Conservation (phyloP, 2,888 invertebrate species). For the Rhingia campestris region DNA sequence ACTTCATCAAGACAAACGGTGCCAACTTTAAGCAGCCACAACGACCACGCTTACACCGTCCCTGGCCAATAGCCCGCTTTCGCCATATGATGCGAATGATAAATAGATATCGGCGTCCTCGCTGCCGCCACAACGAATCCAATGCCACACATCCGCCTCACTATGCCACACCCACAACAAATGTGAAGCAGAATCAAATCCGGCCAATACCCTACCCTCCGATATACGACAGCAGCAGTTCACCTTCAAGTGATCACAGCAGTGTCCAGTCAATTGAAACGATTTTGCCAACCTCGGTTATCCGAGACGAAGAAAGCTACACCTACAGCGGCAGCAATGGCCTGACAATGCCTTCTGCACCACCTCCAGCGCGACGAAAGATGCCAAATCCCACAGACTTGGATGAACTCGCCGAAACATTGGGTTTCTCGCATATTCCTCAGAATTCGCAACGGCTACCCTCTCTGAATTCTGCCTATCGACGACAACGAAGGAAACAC, state of each 20-base stretch:
- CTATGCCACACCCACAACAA: constrained; percentile 48
- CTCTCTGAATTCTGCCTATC: constrained; percentile 78
- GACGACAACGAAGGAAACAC: constrained; percentile 83
- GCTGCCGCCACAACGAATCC: constrained; percentile 77
- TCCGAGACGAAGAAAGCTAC: constrained; percentile 80
- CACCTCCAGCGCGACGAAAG: constrained; percentile 83
- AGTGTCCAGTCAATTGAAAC: constrained; percentile 78
- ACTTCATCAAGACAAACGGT: constrained; percentile 75
- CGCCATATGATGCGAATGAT: constrained; percentile 82
- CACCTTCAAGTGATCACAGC: constrained; percentile 76
- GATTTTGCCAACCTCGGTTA: constrained; percentile 81
- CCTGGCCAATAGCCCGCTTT: constrained; percentile 79
- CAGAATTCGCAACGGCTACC: constrained; percentile 77
- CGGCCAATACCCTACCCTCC: constrained; percentile 79
- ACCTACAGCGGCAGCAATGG: constrained; percentile 77
- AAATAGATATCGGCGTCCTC: constrained; percentile 81
- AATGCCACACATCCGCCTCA: constrained; percentile 47
- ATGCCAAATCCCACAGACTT: constrained; percentile 83
- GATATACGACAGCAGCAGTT: constrained; percentile 75
- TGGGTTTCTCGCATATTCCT: constrained; percentile 83
- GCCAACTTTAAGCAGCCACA: constrained; percentile 74
- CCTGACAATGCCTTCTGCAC: constrained; percentile 82
- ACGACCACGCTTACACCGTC: constrained; percentile 75
- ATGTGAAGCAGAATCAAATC: constrained; percentile 82
- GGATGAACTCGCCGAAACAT: constrained; percentile 84